Percentiles rank a stretch among this genome's conserved stretches.
Conservation (phyloP, 2,797 vertebrate species). For the Darevskia mixta region DNA sequence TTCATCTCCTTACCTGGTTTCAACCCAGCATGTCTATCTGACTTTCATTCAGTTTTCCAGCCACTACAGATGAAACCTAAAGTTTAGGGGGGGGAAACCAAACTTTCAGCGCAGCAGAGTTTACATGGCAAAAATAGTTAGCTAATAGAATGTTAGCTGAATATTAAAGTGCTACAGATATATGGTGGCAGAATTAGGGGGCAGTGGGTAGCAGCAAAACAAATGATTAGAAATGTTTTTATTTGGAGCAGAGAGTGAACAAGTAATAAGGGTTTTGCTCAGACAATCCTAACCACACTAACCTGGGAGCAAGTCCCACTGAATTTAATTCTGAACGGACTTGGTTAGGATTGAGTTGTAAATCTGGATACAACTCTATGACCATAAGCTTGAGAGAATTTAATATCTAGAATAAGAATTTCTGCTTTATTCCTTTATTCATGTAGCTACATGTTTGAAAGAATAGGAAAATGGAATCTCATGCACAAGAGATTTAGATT, state of each 20-base stretch:
- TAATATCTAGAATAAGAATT: not conserved
- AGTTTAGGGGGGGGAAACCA: not conserved
- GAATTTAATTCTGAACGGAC: too few species aligned
- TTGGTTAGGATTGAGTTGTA: not conserved
- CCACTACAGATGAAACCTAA: not conserved
- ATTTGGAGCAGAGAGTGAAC: not conserved
- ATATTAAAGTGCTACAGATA: not conserved
- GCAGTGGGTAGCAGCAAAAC: not conserved
- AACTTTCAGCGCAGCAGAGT: not conserved
- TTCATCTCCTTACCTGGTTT: not conserved
- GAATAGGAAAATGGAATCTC: not conserved
- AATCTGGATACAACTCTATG: not conserved
- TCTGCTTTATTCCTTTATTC: not conserved
- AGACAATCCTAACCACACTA: too few species aligned
- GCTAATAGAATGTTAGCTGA: not conserved
- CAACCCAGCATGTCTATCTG: not conserved
- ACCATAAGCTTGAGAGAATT: not conserved
- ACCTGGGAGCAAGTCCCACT: too few species aligned
- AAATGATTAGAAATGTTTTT: not conserved
- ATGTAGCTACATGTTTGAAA: not conserved
- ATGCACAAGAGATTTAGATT: not conserved
- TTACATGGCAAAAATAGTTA: not conserved
- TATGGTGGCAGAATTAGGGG: not conserved
- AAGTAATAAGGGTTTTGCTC: not conserved
- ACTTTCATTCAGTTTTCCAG: not conserved